Percentiles rank a stretch among this genome's conserved stretches.
Conservation (phyloP, 2,113 vertebrate genomes). For the Tor tambroides region DNA sequence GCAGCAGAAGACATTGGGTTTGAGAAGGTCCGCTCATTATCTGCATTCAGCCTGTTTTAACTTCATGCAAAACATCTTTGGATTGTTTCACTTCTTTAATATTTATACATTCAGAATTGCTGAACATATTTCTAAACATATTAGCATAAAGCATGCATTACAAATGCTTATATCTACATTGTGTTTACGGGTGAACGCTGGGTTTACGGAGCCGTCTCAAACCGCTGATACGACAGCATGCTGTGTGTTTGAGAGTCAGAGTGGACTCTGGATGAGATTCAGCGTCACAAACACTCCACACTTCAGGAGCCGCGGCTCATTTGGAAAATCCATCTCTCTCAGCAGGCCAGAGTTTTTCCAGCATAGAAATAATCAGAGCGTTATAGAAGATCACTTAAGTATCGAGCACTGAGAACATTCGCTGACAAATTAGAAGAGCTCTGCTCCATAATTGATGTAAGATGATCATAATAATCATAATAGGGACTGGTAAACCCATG, state of each 20-base stretch:
- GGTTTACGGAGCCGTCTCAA: no score
- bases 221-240: no score
- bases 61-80: neutral
- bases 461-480: neutral
- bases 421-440: neutral
- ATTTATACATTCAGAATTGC: neutral
- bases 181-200: no score
- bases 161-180: neutral
- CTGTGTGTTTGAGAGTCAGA: neutral
- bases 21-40: neutral
- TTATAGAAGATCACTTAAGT: neutral
- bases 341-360: no score
- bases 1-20: neutral
- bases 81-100: neutral
- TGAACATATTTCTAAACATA: neutral
- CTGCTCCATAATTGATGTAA: neutral
- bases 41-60: neutral
- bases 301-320: no score
- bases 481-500: neutral
- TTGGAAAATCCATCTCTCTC: no score
- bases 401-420: neutral
- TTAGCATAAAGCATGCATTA: neutral
- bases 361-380: no score
- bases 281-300: no score
- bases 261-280: no score